Base-by-base conservation (phyloP, 2,888 invertebrate species). In the Steinernema hermaphroditum region DNA sequence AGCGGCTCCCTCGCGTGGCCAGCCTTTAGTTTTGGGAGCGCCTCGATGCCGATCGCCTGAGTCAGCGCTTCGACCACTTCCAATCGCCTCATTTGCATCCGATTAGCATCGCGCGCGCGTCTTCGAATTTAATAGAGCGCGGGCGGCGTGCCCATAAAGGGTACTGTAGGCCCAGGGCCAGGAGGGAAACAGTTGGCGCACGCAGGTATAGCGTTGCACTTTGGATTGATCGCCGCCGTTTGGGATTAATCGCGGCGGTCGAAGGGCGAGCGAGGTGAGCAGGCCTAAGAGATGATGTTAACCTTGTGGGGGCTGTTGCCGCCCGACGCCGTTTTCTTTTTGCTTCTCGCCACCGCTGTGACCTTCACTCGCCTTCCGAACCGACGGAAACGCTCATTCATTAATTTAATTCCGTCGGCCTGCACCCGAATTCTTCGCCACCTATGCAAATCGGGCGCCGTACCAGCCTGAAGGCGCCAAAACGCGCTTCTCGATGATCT, bases 141-240 rank as follows among this genome's bases (percentile, higher is more conserved):
- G 46, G 4, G 22, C 46, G 8, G n/a, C 46, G 6, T 8, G 37
- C 6, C 4, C 37, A 37, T 8, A 37, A 37, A 37, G 12, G 12
- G 37, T 4, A 37, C 37, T 37, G 37, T 37, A 37, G 37, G 37
- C 37, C 50, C 19, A 24, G 29, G 62, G 62, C 32, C 62, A 62
- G 16, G 16, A 62, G 62, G 27, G 32, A 14, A 32, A 62, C 62
- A 62, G 62, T 62, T 62, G 62, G 16, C 62, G 62, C 24, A 24
- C 62, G 62, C 62, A 62, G 62, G 62, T 62, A 62, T 62, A 62
- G 32, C 62, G 27, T 62, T 62, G 62, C 62, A 62, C 62, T 62
- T 62, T 62, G 62, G 62, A 62, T 62, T 62, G 62, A 62, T 62
- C 62, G 62, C 29, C 62, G 29, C 62, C 62, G 62, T 32, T 62